A percentile compares a stretch with the other conserved stretches of the same genome.
These are phyloP conservation scores for Microtus ochrogaster DNA, from an alignment of 2,113 vertebrate species.

Conservation along the genomic window DNA sequence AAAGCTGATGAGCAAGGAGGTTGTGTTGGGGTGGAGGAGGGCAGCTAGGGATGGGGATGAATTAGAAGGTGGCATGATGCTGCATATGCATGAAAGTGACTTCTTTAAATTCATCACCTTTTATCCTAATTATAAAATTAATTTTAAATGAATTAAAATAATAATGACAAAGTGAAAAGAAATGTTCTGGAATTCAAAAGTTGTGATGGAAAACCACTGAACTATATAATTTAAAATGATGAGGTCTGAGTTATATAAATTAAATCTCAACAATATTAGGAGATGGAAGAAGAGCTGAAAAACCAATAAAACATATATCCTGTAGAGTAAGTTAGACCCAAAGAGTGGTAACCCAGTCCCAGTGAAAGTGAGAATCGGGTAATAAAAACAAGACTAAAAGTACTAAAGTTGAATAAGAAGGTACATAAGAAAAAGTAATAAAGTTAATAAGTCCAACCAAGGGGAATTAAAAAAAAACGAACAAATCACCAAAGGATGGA, in stretches of 20 bases:
- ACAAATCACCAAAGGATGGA: not conserved
- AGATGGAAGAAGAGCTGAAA: not conserved
- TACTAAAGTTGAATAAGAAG: not conserved
- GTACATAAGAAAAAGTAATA: not conserved
- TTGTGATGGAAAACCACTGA: not conserved
- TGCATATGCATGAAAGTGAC: not conserved
- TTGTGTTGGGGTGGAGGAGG: not conserved
- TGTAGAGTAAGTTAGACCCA: not conserved
- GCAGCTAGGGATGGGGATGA: not conserved
- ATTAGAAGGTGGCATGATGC: not conserved
- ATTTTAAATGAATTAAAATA: conserved; percentile 7
- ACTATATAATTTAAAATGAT: not conserved
- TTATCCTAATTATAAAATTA: conserved; percentile 13
- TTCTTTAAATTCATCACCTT: not conserved
- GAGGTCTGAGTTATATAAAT: not conserved
- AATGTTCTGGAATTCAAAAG: not conserved
- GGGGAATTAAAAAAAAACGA: not conserved
- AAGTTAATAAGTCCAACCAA: not conserved
- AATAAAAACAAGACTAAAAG: not conserved
- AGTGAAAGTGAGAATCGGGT: not conserved
- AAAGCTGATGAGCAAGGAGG: not conserved
- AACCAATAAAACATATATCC: not conserved
- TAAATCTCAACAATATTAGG: not conserved
- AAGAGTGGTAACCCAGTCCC: not conserved
- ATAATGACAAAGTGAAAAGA: not conserved